Evolutionary conservation across 1,140 invertebrate species (phyloP).

Genomic region (Aphaenogaster ashmeadi): DNA sequence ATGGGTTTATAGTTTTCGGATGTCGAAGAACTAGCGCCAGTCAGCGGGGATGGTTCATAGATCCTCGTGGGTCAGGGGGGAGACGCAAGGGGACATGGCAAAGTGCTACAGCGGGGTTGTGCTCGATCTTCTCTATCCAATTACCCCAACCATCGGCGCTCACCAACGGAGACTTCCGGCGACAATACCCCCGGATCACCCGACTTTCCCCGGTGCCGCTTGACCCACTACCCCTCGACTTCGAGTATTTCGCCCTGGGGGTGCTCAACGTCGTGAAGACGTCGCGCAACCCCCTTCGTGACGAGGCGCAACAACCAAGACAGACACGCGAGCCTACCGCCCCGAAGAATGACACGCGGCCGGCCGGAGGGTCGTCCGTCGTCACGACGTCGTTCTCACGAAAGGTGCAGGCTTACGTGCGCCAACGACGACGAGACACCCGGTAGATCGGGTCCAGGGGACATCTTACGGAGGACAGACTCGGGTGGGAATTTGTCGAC

Average conservation of each 20-base stretch:
- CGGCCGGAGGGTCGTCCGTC: constrained; percentile 22
- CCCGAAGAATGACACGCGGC: constrained; percentile 45
- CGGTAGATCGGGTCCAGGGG: constrained; percentile 51
- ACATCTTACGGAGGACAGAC: constrained; percentile 17
- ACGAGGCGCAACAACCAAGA: constrained; percentile 51
- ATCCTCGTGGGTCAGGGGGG: neutral
- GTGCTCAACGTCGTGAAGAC: constrained; percentile 68
- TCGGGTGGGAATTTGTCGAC: constrained; percentile 47
- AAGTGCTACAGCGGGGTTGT: constrained; percentile 50
- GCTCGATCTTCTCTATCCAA: constrained; percentile 82
- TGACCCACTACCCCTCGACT: constrained; percentile 72
- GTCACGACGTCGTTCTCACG: constrained; percentile 69
- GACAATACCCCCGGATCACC: constrained; percentile 77
- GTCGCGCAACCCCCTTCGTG: constrained; percentile 50
- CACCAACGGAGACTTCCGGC: constrained; percentile 81
- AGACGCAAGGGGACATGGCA: constrained; percentile 24
- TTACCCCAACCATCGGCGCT: constrained; percentile 81
- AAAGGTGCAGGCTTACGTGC: constrained; percentile 51
- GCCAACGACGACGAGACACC: constrained; percentile 23
- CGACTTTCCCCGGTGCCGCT: constrained; percentile 53
- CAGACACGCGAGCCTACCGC: constrained; percentile 54
- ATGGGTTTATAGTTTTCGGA: constrained; percentile 44
- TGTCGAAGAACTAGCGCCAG: constrained; percentile 4
- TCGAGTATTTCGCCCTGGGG: constrained; percentile 60
- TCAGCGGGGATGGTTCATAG: constrained; percentile 18